Evolutionary conservation across 2,888 invertebrate species (phyloP).

Genomic region (Bombylius major): DNA sequence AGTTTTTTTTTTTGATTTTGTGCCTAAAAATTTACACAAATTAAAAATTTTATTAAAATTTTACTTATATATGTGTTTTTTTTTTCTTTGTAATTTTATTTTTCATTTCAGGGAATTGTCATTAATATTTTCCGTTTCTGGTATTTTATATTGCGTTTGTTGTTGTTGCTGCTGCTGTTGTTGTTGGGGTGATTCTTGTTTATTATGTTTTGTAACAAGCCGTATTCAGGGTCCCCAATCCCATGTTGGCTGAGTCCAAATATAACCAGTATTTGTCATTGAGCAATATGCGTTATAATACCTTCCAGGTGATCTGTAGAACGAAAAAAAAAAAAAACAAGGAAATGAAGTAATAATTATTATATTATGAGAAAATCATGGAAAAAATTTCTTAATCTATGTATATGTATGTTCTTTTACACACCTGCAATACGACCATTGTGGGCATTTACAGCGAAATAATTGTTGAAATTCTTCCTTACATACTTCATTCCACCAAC

Average conservation of each 20-base stretch:
- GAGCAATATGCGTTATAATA: slow-evolving; percentile 86
- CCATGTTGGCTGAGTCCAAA: slow-evolving; percentile 69
- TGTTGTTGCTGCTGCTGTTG: background rate
- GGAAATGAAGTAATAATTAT: background rate
- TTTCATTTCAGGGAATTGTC: no score
- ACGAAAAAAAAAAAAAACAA: background rate
- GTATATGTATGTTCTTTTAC: slow-evolving; percentile 1
- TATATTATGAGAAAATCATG: background rate
- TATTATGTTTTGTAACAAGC: background rate
- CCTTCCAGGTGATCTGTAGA: slow-evolving; percentile 55
- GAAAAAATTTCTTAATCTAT: background rate
- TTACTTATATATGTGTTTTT: no score
- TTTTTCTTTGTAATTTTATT: no score
- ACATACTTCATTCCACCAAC: slow-evolving; percentile 90
- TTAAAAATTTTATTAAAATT: no score
- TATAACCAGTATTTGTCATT: slow-evolving; percentile 81
- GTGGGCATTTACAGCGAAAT: slow-evolving; percentile 78
- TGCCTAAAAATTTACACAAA: no score
- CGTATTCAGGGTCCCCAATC: slow-evolving; percentile 25
- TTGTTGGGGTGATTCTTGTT: background rate
- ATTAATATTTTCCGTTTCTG: no score
- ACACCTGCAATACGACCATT: slow-evolving; percentile 70
- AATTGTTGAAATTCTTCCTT: slow-evolving; percentile 81
- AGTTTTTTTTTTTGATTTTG: no score
- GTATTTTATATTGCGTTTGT: no score